A percentile compares a stretch with the other conserved stretches of the same genome.
Conservation (phyloP, 2,888 invertebrate species). For the Cenopis cana region DNA sequence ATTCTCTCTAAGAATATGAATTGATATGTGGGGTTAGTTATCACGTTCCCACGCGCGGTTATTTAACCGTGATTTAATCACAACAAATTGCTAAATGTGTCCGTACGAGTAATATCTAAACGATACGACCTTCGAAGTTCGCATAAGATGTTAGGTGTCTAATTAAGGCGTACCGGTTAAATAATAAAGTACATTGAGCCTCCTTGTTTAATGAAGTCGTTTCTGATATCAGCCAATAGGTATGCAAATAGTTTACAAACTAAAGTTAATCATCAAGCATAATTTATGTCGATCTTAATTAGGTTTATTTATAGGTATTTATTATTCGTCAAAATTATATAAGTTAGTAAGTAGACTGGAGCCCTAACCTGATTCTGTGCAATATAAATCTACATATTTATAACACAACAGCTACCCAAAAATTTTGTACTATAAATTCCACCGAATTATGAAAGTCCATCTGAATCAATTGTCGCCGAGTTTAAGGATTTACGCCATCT, state of each 20-base stretch:
- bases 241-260: background rate
- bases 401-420: too few species aligned
- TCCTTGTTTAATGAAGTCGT: conserved; percentile 1
- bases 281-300: too few species aligned
- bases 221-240: background rate
- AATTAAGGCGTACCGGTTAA: conserved; percentile 56
- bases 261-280: too few species aligned
- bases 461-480: background rate
- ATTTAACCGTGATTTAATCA: conserved; percentile 31
- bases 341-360: too few species aligned
- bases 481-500: conserved; percentile 18
- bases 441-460: too few species aligned
- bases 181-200: conserved; percentile 40
- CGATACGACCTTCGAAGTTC: conserved; percentile 53
- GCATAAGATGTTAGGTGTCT: conserved; percentile 49
- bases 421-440: too few species aligned
- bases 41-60: conserved; percentile 19
- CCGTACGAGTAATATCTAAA: conserved; percentile 52
- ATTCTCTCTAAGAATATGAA: too few species aligned
- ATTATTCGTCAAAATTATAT: too few species aligned
- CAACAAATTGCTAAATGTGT: conserved; percentile 38
- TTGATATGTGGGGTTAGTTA: background rate
- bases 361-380: too few species aligned
- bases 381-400: too few species aligned
- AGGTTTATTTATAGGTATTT: too few species aligned